Base-by-base conservation (phyloP, 2,113 vertebrate genomes). In the Corvus cornix region DNA sequence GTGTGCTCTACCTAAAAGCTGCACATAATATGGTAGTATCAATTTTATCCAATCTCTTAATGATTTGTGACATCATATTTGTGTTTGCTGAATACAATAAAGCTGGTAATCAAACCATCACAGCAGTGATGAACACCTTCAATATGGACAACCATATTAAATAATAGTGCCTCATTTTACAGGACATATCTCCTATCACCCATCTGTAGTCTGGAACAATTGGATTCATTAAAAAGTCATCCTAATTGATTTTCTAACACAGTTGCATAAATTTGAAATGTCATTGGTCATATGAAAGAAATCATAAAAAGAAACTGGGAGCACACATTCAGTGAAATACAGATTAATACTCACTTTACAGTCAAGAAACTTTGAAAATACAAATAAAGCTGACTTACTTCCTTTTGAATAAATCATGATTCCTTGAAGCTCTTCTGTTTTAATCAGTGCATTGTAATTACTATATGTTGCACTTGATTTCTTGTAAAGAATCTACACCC, bases 191-290 rank as follows among this genome's bases (percentile, higher is more conserved):
- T 83, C 56, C 51, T 91, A 60, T 44, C 41, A 33, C 9, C 35
- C 6, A 5, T 66, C 35, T 91, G 55, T 55, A 89, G 48, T 49
- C 77, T 95, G 75, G 49, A 89, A 97, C 33, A 48, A 80, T 78
- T 93, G 48, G 39, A 26, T n/a, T 84, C 15, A 31, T 83, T 85
- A 63, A n/a, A 91, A 62, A 92, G 68, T 58, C 26, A 46, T 22
- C 12, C 8, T 69, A 83, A 93, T 52, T 83, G 67, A 84, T 89
- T 90, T 93, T 96, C 81, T 88, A 86, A 93, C 64, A 90, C 30
- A 92, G 87, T 51, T 91, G 46, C 37, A 74, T 51, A 84, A 51
- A 30, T 81, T 85, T 93, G 58, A 95, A 97, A 78, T 87, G 41
- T 7, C 7, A 37, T 62, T 82, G 79, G 23, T 82, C 21, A 69